Conservation (phyloP, 2,797 vertebrate species). For the Urosaurus nigricauda region DNA sequence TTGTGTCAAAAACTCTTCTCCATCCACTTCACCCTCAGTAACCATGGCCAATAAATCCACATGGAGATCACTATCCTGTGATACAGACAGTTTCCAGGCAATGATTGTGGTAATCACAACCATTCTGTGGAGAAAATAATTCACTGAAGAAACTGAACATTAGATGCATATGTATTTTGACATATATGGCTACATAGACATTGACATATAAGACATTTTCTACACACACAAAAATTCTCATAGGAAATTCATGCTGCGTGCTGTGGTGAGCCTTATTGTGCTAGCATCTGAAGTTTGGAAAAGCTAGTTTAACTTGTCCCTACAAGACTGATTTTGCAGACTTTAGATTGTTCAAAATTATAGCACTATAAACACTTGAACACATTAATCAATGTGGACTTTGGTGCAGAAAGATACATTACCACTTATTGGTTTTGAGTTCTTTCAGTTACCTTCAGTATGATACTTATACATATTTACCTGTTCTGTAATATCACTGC, state of each 20-base stretch:
- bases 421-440: background rate
- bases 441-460: background rate
- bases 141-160: background rate
- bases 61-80: background rate
- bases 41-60: background rate
- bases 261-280: background rate
- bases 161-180: background rate
- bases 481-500: background rate
- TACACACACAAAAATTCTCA: conserved; percentile 1
- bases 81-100: background rate
- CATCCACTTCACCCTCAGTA: background rate
- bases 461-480: background rate
- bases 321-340: background rate
- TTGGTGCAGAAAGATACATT: background rate
- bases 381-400: background rate
- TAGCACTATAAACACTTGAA: background rate
- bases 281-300: background rate
- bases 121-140: background rate
- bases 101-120: background rate
- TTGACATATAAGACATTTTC: background rate
- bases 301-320: background rate
- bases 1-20: background rate
- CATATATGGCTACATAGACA: no score
- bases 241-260: background rate
- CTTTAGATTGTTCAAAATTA: conserved; percentile 7